Conservation (phyloP, 2,113 vertebrate genomes). For the Triplophysa tibetana region DNA sequence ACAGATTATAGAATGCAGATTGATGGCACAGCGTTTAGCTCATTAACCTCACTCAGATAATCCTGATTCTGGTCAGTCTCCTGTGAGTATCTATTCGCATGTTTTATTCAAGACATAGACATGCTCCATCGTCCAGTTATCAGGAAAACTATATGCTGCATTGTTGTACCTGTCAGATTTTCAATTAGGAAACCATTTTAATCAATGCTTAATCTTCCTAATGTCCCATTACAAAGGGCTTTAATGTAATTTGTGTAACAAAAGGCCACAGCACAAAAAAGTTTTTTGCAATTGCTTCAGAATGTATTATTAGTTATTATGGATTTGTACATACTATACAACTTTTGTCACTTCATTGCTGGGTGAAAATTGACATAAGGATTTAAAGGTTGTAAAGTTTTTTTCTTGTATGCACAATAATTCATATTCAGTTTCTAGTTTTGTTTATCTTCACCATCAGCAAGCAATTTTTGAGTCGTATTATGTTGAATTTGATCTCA, state of each 20-base stretch:
- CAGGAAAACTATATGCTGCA: conserved; percentile 65
- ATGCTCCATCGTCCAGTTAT: conserved; percentile 69
- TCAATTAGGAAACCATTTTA: conserved; percentile 64
- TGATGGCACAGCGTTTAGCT: conserved; percentile 37
- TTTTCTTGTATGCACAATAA: too few species aligned
- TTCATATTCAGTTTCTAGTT: too few species aligned
- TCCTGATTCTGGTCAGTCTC: conserved; percentile 56
- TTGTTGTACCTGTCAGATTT: too few species aligned
- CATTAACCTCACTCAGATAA: conserved; percentile 55
- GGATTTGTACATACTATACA: too few species aligned
- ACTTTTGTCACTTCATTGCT: too few species aligned
- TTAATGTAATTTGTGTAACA: neutral
- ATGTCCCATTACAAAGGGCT: neutral
- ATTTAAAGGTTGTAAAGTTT: too few species aligned
- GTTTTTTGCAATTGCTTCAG: neutral
- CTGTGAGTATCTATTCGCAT: conserved; percentile 59
- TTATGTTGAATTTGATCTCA: too few species aligned
- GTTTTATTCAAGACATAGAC: conserved; percentile 75
- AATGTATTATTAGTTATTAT: too few species aligned
- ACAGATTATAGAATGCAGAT: conserved; percentile 34
- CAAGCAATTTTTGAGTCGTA: too few species aligned
- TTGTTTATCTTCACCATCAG: too few species aligned
- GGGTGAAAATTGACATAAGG: too few species aligned
- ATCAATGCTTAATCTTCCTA: neutral
- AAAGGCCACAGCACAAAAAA: neutral